Evolutionary conservation across 2,797 vertebrate species (phyloP).

Genomic region (Falco columbarius): DNA sequence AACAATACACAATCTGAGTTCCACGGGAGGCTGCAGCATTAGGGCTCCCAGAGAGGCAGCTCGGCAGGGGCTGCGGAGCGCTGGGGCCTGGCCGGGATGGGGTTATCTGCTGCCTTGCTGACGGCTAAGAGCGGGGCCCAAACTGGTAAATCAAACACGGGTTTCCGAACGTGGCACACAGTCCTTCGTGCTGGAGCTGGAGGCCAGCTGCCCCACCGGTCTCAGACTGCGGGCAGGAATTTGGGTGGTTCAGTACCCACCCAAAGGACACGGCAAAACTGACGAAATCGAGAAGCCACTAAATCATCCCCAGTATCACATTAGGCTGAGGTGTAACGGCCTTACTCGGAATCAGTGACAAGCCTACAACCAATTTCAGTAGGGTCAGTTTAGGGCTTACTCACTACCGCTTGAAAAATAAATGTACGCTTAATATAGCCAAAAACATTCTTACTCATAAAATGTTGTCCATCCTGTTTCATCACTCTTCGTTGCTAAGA

Average conservation of each 20-base stretch:
- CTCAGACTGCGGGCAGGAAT: neutral
- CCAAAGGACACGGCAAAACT: neutral
- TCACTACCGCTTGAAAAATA: constrained; percentile 32
- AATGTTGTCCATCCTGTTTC: constrained; percentile 99
- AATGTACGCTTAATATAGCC: constrained; percentile 60
- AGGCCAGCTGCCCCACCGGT: neutral
- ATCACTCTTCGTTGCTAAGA: constrained; percentile 95
- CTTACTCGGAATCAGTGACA: neutral
- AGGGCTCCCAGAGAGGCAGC: constrained; percentile 18
- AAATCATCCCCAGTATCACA: neutral
- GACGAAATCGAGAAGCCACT: neutral
- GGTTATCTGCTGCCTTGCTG: neutral
- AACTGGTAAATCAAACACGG: fast-evolving
- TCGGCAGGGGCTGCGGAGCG: neutral
- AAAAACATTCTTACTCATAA: constrained; percentile 91
- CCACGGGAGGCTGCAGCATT: constrained; percentile 6
- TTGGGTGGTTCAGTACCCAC: neutral
- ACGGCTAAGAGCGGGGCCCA: neutral
- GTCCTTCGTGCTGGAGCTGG: neutral
- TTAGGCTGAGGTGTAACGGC: neutral
- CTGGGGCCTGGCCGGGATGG: neutral
- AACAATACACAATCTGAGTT: constrained; percentile 45
- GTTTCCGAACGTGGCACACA: neutral
- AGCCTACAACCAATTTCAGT: constrained; percentile 8
- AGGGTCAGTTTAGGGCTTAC: constrained; percentile 1